A percentile compares a stretch with the other conserved stretches of the same genome.
phyloP scores from a whole-genome alignment of 2,888 invertebrate species.

The Drosophila sordidapex region DNA sequence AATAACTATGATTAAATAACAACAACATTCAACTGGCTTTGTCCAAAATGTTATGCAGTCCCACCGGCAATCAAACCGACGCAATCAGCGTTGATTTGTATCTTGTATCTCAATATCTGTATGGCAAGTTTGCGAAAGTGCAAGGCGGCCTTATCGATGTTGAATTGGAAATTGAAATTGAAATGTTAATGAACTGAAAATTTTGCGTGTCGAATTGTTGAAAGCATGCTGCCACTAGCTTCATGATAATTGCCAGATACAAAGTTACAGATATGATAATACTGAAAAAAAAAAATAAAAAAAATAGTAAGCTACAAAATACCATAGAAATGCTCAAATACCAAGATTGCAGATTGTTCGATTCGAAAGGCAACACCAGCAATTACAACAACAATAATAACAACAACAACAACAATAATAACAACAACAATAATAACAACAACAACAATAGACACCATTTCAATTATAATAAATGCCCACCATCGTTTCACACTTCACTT shows the following conservation, averaged over 20 bases:
- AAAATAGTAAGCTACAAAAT: conserved; percentile 9
- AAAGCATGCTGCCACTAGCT: conserved; percentile 15
- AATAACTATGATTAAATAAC: conserved; percentile 69
- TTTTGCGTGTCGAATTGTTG: conserved; percentile 74
- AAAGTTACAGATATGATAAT: conserved; percentile 54
- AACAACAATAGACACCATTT: conserved; percentile 5
- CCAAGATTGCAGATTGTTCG: conserved; percentile 43
- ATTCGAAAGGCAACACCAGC: conserved; percentile 63
- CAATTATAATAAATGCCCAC: conserved; percentile 40
- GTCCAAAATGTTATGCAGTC: conserved; percentile 29
- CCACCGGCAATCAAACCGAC: conserved; percentile 29
- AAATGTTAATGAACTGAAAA: conserved; percentile 81
- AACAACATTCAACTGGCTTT: conserved; percentile 23
- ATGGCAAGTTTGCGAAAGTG: conserved; percentile 50
- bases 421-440: conserved; percentile 4
- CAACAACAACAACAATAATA: conserved; percentile 10
- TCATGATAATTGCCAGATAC: conserved; percentile 54
- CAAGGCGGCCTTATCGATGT: conserved; percentile 51
- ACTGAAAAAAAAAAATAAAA: conserved; percentile 16
- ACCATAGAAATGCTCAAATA: conserved; percentile 47
- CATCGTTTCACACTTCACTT: conserved; percentile 56
- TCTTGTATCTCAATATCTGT: conserved; percentile 9
- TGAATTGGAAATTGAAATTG: conserved; percentile 55
- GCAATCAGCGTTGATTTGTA: conserved; percentile 60
- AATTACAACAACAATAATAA: conserved; percentile 15